Percentiles rank a stretch among this genome's conserved stretches.
These are phyloP conservation scores for Dissostichus mawsoni DNA, from an alignment of 2,113 vertebrate genomes.

Conservation along the genomic window DNA sequence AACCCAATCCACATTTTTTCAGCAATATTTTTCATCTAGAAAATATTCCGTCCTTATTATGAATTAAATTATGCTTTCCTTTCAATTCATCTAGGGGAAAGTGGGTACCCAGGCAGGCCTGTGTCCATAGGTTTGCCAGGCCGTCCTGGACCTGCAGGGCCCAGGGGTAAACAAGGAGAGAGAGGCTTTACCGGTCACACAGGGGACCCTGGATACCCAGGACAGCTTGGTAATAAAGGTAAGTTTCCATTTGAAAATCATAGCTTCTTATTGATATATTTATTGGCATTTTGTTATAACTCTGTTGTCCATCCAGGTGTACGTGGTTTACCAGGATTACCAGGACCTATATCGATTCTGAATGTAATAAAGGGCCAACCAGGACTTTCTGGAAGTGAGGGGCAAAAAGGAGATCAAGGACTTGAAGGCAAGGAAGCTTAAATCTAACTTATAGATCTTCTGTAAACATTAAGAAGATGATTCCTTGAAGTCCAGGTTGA, in stretches of 20 bases:
- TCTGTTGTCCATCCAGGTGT: conserved; percentile 46
- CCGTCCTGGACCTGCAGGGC: conserved; percentile 52
- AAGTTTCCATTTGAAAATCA: not conserved
- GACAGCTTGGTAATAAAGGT: conserved; percentile 64
- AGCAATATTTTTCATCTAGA: not conserved
- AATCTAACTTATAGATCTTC: not conserved
- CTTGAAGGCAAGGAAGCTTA: conserved; percentile 44
- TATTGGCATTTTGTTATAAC: not conserved
- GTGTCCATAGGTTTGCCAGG: conserved; percentile 41
- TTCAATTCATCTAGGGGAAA: conserved; percentile 51
- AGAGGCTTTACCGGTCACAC: conserved; percentile 44
- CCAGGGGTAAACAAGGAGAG: conserved; percentile 59
- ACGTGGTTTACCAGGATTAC: conserved; percentile 38
- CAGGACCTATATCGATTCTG: not conserved
- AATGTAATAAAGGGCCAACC: conserved; percentile 34
- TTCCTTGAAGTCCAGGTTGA: not conserved
- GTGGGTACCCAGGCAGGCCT: conserved; percentile 42
- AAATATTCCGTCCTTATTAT: not conserved
- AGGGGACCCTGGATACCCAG: conserved; percentile 53
- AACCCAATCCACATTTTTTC: not conserved
- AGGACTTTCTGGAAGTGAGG: conserved; percentile 40
- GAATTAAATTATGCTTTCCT: conserved; percentile 2
- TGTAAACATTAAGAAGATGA: not conserved
- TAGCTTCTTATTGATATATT: not conserved
- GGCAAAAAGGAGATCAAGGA: conserved; percentile 48